A percentile compares a stretch with the other conserved stretches of the same genome.
Conservation (phyloP, 1,140 invertebrate genomes). For the Penaeus indicus region DNA sequence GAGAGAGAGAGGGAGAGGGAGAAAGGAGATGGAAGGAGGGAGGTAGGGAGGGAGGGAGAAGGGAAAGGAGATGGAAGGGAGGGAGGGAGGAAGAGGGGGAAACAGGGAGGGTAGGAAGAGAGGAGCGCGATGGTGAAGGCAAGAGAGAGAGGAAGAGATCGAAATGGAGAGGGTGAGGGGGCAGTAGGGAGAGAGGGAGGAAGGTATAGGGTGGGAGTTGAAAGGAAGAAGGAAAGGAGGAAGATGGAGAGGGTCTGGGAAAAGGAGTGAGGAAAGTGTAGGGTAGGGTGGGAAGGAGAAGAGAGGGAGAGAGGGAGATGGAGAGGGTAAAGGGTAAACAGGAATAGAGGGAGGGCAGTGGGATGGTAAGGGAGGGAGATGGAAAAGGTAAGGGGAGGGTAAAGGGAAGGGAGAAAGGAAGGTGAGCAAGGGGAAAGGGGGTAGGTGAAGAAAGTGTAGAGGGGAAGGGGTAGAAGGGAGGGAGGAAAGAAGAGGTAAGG, state of each 20-base stretch:
- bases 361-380: not conserved
- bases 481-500: not conserved
- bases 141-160: not conserved
- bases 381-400: not conserved
- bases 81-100: not conserved
- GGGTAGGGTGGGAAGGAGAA: not conserved
- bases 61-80: not conserved
- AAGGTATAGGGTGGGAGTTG: slow-evolving; percentile 5
- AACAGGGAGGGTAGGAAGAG: not conserved
- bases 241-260: not conserved
- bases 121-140: not conserved
- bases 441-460: slow-evolving; percentile 6
- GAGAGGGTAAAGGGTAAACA: not conserved
- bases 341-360: not conserved
- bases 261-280: not conserved
- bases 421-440: not conserved
- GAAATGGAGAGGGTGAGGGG: too few relatives aligned
- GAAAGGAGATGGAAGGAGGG: not conserved
- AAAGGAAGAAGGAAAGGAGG: not conserved
- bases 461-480: not conserved
- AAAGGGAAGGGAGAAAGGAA: not conserved
- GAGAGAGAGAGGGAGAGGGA: not conserved
- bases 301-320: not conserved
- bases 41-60: too few relatives aligned
- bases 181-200: not conserved